Conservation (phyloP, 1,140 invertebrate genomes). For the Caenorhabditis latens region DNA sequence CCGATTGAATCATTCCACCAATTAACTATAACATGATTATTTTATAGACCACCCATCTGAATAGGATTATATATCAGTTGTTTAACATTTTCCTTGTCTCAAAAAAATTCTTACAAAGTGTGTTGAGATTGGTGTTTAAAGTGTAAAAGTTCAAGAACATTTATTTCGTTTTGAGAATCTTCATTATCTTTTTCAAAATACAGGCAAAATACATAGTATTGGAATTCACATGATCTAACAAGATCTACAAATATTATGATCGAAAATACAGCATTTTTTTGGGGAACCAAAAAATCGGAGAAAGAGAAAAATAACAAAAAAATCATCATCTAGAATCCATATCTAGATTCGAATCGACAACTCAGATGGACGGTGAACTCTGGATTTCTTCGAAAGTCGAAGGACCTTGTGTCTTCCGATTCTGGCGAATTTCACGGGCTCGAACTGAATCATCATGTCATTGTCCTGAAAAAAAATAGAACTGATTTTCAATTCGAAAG, state of each 20-base stretch:
- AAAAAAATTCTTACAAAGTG: too few species aligned
- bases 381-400: not conserved
- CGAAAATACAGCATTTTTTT: constrained; percentile 16
- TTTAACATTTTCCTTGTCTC: not conserved
- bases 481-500: not conserved
- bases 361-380: not conserved
- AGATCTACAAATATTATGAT: constrained; percentile 53
- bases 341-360: constrained; percentile 14
- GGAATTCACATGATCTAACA: constrained; percentile 13
- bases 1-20: constrained; percentile 5
- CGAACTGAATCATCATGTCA: constrained; percentile 37
- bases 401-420: constrained; percentile 7
- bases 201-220: not conserved
- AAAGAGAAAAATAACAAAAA: not conserved
- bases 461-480: constrained; percentile 3
- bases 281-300: not conserved
- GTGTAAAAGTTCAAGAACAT: too few species aligned
- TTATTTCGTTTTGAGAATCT: too few species aligned
- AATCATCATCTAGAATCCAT: not conserved
- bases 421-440: constrained; percentile 27
- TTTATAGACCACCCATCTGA: constrained; percentile 10
- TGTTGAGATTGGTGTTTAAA: too few species aligned
- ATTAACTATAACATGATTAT: constrained; percentile 36
- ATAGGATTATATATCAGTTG: not conserved
- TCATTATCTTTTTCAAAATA: not conserved